A percentile compares a stretch with the other conserved stretches of the same genome.
phyloP scores from a whole-genome alignment of 2,888 invertebrate genomes.

The Erebia aethiops region DNA sequence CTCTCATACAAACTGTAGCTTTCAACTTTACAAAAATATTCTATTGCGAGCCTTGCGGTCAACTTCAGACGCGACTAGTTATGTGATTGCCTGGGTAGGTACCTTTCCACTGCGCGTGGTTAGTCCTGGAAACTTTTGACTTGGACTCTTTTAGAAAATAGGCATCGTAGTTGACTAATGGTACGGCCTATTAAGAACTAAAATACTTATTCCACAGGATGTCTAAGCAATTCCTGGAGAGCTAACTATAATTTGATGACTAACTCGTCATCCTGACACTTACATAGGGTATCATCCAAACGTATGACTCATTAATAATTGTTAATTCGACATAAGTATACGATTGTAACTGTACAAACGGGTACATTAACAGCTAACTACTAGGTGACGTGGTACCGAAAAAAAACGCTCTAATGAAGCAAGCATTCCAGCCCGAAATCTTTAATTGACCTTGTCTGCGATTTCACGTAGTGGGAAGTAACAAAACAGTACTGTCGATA shows the following conservation, averaged over 20 bases:
- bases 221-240: conserved; percentile 5
- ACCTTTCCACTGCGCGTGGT: too few species aligned
- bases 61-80: too few species aligned
- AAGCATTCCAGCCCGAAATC: neutral
- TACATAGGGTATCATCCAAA: neutral
- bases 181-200: neutral
- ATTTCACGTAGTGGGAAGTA: neutral
- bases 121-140: too few species aligned
- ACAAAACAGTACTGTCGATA: neutral
- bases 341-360: neutral
- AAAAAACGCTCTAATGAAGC: neutral
- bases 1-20: too few species aligned
- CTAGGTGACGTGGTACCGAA: neutral
- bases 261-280: conserved; percentile 1
- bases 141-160: too few species aligned
- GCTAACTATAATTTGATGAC: neutral
- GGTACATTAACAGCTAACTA: neutral
- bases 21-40: too few species aligned
- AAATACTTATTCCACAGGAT: neutral
- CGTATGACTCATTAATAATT: conserved; percentile 15
- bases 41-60: too few species aligned
- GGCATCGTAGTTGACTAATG: neutral
- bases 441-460: neutral
- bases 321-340: conserved; percentile 4
- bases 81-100: too few species aligned